phyloP scores from a whole-genome alignment of 2,888 invertebrate genomes.

The Spodoptera exigua region DNA sequence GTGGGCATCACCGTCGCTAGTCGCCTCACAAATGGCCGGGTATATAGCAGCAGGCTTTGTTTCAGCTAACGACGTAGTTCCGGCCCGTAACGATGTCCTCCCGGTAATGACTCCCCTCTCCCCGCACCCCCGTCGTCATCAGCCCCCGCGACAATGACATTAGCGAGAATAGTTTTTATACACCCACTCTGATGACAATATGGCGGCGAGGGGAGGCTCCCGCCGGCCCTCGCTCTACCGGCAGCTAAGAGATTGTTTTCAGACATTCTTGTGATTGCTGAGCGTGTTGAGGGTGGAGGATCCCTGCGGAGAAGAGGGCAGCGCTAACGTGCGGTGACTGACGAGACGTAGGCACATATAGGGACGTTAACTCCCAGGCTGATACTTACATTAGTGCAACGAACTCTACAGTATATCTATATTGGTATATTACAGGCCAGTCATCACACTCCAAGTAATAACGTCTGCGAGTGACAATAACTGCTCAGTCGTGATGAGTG shows the following conservation, averaged over 20 bases:
- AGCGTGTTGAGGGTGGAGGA: neutral
- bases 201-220: slow-evolving; percentile 21
- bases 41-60: slow-evolving; percentile 80
- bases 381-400: too few relatives aligned
- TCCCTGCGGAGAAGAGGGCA: too few relatives aligned
- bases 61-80: slow-evolving; percentile 83
- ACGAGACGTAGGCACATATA: too few relatives aligned
- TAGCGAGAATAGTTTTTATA: slow-evolving; percentile 65
- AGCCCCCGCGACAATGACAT: slow-evolving; percentile 72
- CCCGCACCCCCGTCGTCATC: slow-evolving; percentile 51
- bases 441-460: too few relatives aligned
- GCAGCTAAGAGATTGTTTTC: slow-evolving; percentile 35
- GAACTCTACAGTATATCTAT: too few relatives aligned
- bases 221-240: slow-evolving; percentile 28
- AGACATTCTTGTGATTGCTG: slow-evolving; percentile 15
- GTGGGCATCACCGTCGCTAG: slow-evolving; percentile 57
- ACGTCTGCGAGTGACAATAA: too few relatives aligned
- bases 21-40: slow-evolving; percentile 75
- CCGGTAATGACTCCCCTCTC: slow-evolving; percentile 73
- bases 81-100: slow-evolving; percentile 82
- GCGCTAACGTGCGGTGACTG: too few relatives aligned
- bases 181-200: slow-evolving; percentile 48
- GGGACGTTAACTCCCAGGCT: too few relatives aligned
- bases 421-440: too few relatives aligned
- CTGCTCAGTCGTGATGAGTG: neutral